Evolutionary conservation across 1,140 invertebrate genomes (phyloP).

Genomic region (Chrysopa pallens): DNA sequence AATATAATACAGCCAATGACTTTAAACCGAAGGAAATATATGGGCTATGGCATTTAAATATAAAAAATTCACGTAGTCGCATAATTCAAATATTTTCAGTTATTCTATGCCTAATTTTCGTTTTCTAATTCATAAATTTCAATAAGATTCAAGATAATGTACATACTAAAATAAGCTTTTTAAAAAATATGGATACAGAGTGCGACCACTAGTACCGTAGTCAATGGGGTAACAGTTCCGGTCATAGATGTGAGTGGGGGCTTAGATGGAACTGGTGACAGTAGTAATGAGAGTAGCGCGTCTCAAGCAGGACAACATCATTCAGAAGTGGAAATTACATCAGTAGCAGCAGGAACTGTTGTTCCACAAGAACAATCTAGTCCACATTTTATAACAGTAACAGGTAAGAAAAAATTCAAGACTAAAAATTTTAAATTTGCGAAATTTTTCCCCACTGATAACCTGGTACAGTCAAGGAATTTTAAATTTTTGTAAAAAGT

Average conservation of each 20-base stretch:
- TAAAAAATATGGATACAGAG: background rate
- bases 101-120: background rate
- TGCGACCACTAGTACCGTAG: constrained; percentile 11
- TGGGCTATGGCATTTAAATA: too few relatives aligned
- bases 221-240: constrained; percentile 17
- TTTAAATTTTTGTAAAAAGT: too few relatives aligned
- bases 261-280: constrained; percentile 20
- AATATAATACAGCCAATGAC: too few relatives aligned
- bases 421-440: too few relatives aligned
- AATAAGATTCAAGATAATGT: background rate
- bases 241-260: constrained; percentile 19
- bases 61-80: too few relatives aligned
- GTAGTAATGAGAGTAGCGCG: constrained; percentile 21
- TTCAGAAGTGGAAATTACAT: constrained; percentile 12
- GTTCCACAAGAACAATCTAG: constrained; percentile 17
- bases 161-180: background rate
- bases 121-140: background rate
- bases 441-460: too few relatives aligned
- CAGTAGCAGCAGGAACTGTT: constrained; percentile 15
- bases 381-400: constrained; percentile 23
- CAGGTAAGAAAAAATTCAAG: constrained; percentile 13
- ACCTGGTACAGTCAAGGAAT: too few relatives aligned
- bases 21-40: too few relatives aligned
- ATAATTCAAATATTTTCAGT: too few relatives aligned
- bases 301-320: constrained; percentile 5